Percentiles rank a stretch among this genome's conserved stretches.
phyloP scores from a whole-genome alignment of 2,888 invertebrate genomes.

The Panopea generosa region DNA sequence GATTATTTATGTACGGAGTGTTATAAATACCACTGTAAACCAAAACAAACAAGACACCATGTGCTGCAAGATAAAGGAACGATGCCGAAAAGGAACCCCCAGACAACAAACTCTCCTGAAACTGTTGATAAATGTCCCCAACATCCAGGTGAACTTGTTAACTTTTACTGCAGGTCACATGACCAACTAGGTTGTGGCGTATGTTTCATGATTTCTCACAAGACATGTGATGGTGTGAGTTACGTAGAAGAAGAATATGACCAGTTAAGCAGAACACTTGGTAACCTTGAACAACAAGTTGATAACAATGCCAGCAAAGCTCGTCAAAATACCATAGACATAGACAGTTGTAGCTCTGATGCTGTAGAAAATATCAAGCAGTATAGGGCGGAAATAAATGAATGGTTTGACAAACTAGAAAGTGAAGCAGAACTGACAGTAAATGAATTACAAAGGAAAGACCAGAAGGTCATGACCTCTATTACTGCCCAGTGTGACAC shows the following conservation, averaged over 20 bases:
- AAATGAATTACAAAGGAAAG: neutral
- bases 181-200: constrained; percentile 4
- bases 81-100: neutral
- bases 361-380: constrained; percentile 1
- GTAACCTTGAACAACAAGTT: neutral
- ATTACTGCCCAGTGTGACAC: too few relatives aligned
- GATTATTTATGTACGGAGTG: constrained; percentile 23
- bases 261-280: neutral
- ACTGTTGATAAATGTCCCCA: constrained; percentile 1
- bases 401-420: constrained; percentile 11
- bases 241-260: constrained; percentile 13
- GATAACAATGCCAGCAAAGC: neutral
- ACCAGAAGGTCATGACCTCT: neutral
- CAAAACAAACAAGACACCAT: neutral
- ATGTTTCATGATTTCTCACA: constrained; percentile 6
- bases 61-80: constrained; percentile 8
- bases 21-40: neutral
- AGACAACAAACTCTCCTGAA: neutral
- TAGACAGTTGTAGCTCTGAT: neutral
- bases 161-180: constrained; percentile 13
- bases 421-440: neutral
- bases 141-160: constrained; percentile 5
- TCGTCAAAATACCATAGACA: neutral
- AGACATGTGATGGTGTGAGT: constrained; percentile 4
- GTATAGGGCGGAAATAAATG: constrained; percentile 2